Base-by-base conservation (phyloP, 2,797 vertebrate genomes). In the Argya squamiceps region DNA sequence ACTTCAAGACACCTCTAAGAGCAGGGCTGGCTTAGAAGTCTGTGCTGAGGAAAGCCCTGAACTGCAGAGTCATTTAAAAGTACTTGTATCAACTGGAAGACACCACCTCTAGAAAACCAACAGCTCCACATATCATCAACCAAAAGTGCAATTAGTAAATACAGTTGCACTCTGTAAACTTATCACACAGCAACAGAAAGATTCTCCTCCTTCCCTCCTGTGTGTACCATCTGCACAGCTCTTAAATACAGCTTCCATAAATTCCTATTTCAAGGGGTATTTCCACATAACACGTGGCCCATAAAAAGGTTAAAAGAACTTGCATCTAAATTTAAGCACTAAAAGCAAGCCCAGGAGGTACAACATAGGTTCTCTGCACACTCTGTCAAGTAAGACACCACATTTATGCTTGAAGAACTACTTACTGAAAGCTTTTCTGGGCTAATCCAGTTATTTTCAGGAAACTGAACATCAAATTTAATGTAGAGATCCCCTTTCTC, bases 401-500 rank as follows among this genome's bases (percentile, higher is more conserved):
- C 5, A 24, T 62, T 62, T 27, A 60, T 12, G 23, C 11, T 71
- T 26, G 59, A 67, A 55, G 59, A 50, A 58, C n/a, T 47, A 97
- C 98, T 99, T 97, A 99, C 99, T 97, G 98, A 97, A 84, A 99
- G 98, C 94, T 99, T 99, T 92, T 99, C 99, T 29, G 99, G 98
- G 97, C 99, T 99, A 96, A 99, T 99, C 99, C 99, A 99, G 98
- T 99, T 99, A 97, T 99, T 99, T 94, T 99, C 98, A 70, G 99
- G 99, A 97, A 99, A 99, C 96, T 99, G 99, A 89, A 99, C 99
- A 10, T 99, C 99, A 96, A 99, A 99, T 91, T 99, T 99, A 91
- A 99, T 97, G 91, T 99, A 99, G 60, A 99, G 98, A 91, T 99
- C 99, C 53, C 99, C 99, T 89, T 99, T 99, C 97, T 99, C 99